Evolutionary conservation across 2,888 invertebrate genomes (phyloP).

Genomic region (Poecilus cupreus): DNA sequence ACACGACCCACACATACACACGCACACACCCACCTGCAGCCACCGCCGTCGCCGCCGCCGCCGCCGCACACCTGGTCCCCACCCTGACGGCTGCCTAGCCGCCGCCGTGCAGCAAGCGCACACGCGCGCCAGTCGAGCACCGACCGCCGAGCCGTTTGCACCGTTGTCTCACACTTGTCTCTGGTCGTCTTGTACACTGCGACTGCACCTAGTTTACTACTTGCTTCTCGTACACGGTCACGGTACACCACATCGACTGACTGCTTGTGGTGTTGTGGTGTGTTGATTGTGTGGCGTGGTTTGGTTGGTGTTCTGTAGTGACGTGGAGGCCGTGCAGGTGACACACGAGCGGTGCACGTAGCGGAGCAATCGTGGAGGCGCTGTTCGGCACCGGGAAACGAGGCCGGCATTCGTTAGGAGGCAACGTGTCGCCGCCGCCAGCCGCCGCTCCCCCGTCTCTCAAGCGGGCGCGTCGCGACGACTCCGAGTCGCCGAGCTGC

Average conservation of each 20-base stretch:
- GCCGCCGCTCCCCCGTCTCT: constrained; percentile 66
- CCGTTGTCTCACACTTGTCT: constrained; percentile 49
- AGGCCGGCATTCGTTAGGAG: constrained; percentile 73
- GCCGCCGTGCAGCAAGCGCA: constrained; percentile 42
- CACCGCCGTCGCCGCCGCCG: constrained; percentile 77
- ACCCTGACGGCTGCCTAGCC: constrained; percentile 66
- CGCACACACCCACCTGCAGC: constrained; percentile 79
- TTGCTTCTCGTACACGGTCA: background rate
- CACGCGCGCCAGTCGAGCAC: constrained; percentile 67
- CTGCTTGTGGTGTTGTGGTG: constrained; percentile 22
- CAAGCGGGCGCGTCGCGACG: constrained; percentile 71
- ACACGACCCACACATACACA: constrained; percentile 74
- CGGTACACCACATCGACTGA: constrained; percentile 4
- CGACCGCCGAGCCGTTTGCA: constrained; percentile 66
- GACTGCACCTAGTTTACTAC: background rate
- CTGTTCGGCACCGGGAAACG: constrained; percentile 72
- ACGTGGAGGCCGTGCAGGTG: constrained; percentile 38
- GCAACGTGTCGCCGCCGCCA: constrained; percentile 70
- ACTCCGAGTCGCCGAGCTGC: constrained; percentile 69
- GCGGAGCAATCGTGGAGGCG: constrained; percentile 72
- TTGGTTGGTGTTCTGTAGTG: constrained; percentile 37
- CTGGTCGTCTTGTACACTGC: constrained; percentile 11
- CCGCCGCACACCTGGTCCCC: constrained; percentile 74
- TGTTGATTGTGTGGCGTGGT: constrained; percentile 7
- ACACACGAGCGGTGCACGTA: constrained; percentile 58